A percentile compares a stretch with the other conserved stretches of the same genome.
Conservation (phyloP, 2,113 vertebrate species). For the Corvus moneduloides region DNA sequence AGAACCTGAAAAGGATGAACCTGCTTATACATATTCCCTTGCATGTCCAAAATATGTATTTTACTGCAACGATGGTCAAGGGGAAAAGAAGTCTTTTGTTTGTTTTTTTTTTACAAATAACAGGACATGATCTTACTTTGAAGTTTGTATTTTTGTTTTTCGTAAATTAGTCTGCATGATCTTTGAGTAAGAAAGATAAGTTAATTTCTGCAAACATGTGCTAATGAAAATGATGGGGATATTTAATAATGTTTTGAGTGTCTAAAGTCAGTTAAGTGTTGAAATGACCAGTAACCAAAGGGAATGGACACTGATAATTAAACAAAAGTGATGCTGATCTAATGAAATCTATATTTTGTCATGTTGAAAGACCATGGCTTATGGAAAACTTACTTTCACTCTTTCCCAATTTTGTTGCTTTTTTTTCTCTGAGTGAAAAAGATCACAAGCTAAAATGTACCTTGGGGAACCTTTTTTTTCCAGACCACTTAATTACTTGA, state of each 20-base stretch:
- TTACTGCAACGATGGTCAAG: not conserved
- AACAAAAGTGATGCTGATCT: conserved; percentile 63
- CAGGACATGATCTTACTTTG: not conserved
- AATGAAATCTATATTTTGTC: conserved; percentile 65
- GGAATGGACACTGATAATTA: conserved; percentile 70
- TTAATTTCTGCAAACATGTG: conserved; percentile 58
- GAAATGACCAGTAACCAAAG: conserved; percentile 71
- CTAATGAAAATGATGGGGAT: conserved; percentile 3
- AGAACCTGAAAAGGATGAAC: not conserved
- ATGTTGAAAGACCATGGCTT: conserved; percentile 43
- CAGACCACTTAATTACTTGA: conserved; percentile 69
- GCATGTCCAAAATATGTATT: not conserved
- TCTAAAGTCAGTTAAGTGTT: conserved; percentile 59
- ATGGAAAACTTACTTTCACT: conserved; percentile 58
- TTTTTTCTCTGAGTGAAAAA: conserved; percentile 53
- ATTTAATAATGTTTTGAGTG: conserved; percentile 59
- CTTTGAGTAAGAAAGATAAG: conserved; percentile 56
- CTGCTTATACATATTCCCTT: not conserved
- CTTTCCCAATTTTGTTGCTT: conserved; percentile 31
- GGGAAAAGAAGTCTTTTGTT: not conserved
- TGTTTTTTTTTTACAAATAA: not conserved
- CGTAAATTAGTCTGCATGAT: conserved; percentile 47
- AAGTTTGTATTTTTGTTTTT: conserved; percentile 18
- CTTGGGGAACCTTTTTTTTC: conserved; percentile 35
- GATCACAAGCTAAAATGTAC: conserved; percentile 66